Evolutionary conservation across 2,888 invertebrate species (phyloP).

Genomic region (Amiota minor): DNA sequence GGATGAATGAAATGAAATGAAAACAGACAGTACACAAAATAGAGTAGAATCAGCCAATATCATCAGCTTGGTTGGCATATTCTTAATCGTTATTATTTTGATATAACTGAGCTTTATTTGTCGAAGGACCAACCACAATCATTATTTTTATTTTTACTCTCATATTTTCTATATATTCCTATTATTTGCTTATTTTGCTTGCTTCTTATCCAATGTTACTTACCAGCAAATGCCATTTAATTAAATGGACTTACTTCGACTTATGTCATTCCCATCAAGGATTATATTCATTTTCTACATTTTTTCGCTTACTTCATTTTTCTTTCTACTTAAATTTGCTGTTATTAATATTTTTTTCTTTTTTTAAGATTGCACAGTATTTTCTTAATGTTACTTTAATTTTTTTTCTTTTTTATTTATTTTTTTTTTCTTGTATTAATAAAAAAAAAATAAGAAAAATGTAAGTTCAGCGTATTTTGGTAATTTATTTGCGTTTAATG

Average conservation of each 20-base stretch:
- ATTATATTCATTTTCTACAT: conserved; percentile 36
- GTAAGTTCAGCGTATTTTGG: conserved; percentile 24
- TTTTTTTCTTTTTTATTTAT: no score
- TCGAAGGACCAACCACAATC: neutral
- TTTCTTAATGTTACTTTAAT: neutral
- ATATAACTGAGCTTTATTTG: conserved; percentile 15
- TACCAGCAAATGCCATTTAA: conserved; percentile 51
- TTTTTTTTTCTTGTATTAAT: neutral
- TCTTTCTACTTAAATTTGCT: neutral
- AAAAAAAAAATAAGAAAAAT: conserved; percentile 2
- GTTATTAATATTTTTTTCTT: neutral
- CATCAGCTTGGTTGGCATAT: conserved; percentile 18
- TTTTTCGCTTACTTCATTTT: conserved; percentile 13
- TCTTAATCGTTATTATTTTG: conserved; percentile 32
- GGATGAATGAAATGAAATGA: no score
- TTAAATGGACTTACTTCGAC: conserved; percentile 54
- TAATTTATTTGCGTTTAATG: conserved; percentile 19
- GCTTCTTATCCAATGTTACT: conserved; percentile 14
- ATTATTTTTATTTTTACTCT: neutral
- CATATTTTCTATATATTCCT: neutral
- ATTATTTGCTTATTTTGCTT: neutral
- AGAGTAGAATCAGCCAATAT: neutral
- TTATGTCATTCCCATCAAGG: conserved; percentile 49
- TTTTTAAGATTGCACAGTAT: conserved; percentile 1
- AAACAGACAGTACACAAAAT: no score